Percentiles rank a stretch among this genome's conserved stretches.
Evolutionary conservation across 2,888 invertebrate species (phyloP).

Genomic region (Tetrapedia diversipes): DNA sequence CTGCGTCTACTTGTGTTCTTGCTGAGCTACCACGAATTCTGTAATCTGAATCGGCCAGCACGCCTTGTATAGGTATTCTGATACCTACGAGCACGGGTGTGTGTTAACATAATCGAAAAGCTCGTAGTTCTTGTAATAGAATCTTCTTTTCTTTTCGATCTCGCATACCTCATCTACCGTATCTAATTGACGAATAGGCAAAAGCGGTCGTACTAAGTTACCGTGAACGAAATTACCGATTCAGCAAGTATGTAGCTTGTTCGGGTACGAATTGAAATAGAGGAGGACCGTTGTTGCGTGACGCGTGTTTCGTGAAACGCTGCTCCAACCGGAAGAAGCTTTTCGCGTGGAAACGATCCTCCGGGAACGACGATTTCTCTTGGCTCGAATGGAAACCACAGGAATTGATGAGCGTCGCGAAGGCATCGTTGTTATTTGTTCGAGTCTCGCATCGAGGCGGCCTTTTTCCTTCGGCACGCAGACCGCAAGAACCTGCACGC

Average conservation of each 20-base stretch:
- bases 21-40: no score
- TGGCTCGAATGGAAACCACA: conserved; percentile 4
- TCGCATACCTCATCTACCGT: neutral
- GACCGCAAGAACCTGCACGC: conserved; percentile 18
- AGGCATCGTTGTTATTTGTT: neutral
- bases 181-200: conserved; percentile 34
- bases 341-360: neutral
- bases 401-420: neutral
- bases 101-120: no score
- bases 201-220: conserved; percentile 35
- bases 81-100: no score
- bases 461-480: neutral
- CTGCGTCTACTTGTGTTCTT: no score
- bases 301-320: conserved; percentile 31
- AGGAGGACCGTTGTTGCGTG: conserved; percentile 27
- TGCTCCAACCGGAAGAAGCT: conserved; percentile 3
- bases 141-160: no score
- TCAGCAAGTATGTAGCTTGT: conserved; percentile 6
- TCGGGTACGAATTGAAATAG: conserved; percentile 16
- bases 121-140: no score
- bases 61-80: no score
- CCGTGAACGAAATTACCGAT: conserved; percentile 33
- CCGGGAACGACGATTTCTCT: conserved; percentile 15
- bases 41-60: no score
- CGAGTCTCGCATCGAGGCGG: neutral